Conservation (phyloP, 1,140 invertebrate species). For the Drosophila sechellia region DNA sequence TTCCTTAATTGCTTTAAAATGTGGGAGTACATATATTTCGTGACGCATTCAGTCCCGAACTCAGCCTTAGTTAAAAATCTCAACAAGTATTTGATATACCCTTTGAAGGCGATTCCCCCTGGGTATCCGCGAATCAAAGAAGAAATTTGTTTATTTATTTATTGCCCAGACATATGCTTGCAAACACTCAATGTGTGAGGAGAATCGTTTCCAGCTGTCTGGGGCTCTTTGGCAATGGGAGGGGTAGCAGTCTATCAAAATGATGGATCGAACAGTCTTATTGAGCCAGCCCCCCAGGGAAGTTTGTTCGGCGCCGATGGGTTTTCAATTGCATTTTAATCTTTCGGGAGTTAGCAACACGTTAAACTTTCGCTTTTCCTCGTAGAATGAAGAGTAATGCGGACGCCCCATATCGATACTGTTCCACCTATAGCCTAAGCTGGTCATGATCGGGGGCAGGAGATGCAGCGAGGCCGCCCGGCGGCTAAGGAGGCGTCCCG, state of each 20-base stretch:
- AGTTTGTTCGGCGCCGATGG: conserved; percentile 35
- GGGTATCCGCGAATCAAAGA: conserved; percentile 23
- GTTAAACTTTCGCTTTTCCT: conserved; percentile 16
- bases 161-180: conserved; percentile 60
- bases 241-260: conserved; percentile 32
- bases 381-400: conserved; percentile 27
- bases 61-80: background rate
- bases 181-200: conserved; percentile 45
- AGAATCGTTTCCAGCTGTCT: conserved; percentile 58
- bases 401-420: conserved; percentile 1
- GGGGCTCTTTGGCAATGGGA: conserved; percentile 2
- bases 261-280: conserved; percentile 34
- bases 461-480: conserved; percentile 47
- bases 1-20: too few relatives aligned
- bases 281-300: conserved; percentile 7
- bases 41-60: background rate
- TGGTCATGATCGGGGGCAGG: conserved; percentile 55
- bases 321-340: conserved; percentile 49
- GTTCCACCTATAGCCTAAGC: conserved; percentile 13
- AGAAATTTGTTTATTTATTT: conserved; percentile 58
- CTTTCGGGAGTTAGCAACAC: conserved; percentile 24
- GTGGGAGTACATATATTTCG: background rate
- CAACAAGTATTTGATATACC: conserved; percentile 9
- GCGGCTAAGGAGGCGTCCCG: conserved; percentile 65
- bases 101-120: background rate